Evolutionary conservation across 64 coral and sea anemone genomes (phyloP), one percentile per base, ranked within the genome.

Genomic region (Cladopsammia gracilis): DNA sequence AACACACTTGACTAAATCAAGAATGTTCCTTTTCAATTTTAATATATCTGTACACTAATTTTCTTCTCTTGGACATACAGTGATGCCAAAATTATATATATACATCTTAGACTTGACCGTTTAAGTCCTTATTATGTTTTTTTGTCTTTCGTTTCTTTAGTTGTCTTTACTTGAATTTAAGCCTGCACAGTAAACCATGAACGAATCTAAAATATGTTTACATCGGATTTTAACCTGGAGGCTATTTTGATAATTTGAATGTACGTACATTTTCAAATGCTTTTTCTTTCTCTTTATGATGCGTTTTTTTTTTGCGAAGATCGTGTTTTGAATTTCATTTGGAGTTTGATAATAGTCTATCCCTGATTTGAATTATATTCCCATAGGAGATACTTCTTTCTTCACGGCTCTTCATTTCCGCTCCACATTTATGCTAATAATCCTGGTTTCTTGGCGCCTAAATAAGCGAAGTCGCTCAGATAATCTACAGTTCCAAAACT

Each of bases 11-110:
- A 88, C 59, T 25, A 87, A 92, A 93, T 77, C 26, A 62, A 78
- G 70, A 50, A 64, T 13, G 70, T 93, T 87, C 71, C 25, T 87
- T 69, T 93, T 93, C 83, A 86, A 78, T 93, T 93, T 93, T 93
- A 93, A 93, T 93, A 92, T 77, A 85, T 72, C 75, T 93, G 70
- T 93, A 93, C 85, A 78, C 85, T 86, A 83, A 93, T 25, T 87
- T 75, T 87, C 78, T 65, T 93, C 71, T 78, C 82, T 87, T 22
- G 10, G 49, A 26, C 60, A 84, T 84, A 84, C 47, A 84, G 45
- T 65, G 44, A 20, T 84, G 80, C 80, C 80, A 84, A 84, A 62
- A 68, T 84, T 84, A 83, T 75, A 85, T 77, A 91, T 91, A 86
- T 78, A 93, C 72, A 86, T 83, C 78, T 75, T 92, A 84, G 64